Conservation (phyloP, 2,797 vertebrate genomes). For the Avahi laniger region DNA sequence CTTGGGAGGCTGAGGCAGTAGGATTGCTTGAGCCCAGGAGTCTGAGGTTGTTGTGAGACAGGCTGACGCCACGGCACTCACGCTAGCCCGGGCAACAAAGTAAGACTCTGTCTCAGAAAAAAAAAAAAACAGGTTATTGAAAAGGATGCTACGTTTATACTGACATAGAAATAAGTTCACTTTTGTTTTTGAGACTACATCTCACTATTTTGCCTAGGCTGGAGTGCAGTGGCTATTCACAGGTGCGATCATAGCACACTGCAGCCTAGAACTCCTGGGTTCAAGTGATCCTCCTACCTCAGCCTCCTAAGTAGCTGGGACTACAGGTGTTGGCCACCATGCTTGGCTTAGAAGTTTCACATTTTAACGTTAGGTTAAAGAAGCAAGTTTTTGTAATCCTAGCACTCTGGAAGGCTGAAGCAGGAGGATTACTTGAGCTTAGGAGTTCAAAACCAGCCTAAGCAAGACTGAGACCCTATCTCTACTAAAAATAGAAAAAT, state of each 20-base stretch:
- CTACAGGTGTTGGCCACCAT: background rate
- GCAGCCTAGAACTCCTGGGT: background rate
- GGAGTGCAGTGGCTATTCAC: background rate
- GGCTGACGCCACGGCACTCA: no score
- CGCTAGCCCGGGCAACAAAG: no score
- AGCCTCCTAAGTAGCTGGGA: background rate
- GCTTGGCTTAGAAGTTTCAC: background rate
- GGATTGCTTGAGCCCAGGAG: no score
- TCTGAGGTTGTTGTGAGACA: no score
- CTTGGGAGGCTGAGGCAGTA: no score
- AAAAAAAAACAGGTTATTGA: background rate
- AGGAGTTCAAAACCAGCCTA: no score
- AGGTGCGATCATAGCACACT: background rate
- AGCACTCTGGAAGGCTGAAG: no score
- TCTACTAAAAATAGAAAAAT: no score
- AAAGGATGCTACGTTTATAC: background rate
- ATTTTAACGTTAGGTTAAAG: background rate
- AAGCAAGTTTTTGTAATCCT: background rate
- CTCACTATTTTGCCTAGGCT: background rate
- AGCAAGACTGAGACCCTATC: no score
- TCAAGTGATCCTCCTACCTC: background rate
- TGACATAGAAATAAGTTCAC: background rate
- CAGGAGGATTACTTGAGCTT: no score
- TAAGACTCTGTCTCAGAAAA: no score
- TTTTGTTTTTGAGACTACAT: background rate